These are phyloP conservation scores for Ailurus styani DNA, from an alignment of 2,113 vertebrate genomes.

Conservation along the genomic window DNA sequence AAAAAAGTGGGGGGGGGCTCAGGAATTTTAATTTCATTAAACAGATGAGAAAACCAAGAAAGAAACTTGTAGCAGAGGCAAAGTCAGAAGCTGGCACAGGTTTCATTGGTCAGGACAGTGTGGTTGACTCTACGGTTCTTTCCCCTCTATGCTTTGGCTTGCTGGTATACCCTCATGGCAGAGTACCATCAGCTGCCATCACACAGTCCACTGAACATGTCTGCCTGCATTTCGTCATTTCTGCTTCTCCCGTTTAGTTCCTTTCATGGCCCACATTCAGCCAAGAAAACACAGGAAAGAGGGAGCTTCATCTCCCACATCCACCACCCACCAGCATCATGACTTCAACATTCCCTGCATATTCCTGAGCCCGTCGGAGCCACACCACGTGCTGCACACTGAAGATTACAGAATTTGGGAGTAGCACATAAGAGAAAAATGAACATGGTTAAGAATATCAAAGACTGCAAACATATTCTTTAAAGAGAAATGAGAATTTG, in stretches of 20 bases:
- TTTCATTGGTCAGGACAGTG: neutral
- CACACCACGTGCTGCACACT: neutral
- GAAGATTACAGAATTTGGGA: neutral
- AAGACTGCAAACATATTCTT: neutral
- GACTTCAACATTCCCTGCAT: neutral
- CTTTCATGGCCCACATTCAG: neutral
- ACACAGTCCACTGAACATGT: neutral
- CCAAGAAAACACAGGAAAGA: neutral
- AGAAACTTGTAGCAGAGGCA: neutral
- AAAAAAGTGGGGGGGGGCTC: neutral
- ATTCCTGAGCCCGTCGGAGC: neutral
- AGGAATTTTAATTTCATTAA: neutral
- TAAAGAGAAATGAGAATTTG: slow-evolving; percentile 14
- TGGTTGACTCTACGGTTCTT: neutral
- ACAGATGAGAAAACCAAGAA: neutral
- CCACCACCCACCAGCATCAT: neutral
- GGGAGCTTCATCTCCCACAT: neutral
- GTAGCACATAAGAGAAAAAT: neutral
- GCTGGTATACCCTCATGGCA: neutral
- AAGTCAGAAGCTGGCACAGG: neutral
- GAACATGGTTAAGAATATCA: slow-evolving; percentile 8
- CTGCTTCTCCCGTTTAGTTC: neutral
- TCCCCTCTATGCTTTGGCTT: rapidly evolving
- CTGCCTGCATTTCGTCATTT: neutral
- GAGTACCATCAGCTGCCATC: neutral